These are phyloP conservation scores for Amblyteles armatorius DNA, from an alignment of 2,888 invertebrate genomes.

Conservation along the genomic window DNA sequence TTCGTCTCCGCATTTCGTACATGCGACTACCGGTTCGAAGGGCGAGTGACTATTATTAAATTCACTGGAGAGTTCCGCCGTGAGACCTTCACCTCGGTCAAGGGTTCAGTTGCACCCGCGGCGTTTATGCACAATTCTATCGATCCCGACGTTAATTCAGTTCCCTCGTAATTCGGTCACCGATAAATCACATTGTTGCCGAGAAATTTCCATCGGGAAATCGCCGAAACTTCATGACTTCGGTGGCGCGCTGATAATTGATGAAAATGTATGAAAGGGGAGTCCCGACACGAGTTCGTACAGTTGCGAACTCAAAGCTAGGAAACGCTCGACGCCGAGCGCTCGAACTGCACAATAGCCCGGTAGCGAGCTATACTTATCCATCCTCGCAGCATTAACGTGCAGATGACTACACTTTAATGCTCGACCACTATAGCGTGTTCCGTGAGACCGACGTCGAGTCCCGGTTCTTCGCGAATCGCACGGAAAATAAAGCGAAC, in stretches of 20 bases:
- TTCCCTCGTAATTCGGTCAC: slow-evolving; percentile 43
- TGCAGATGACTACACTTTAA: neutral
- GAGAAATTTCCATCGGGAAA: neutral
- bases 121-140: slow-evolving; percentile 32
- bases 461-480: neutral
- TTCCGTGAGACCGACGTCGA: neutral
- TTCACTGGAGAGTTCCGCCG: slow-evolving; percentile 1
- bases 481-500: too few species aligned
- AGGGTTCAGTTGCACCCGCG: slow-evolving; percentile 50
- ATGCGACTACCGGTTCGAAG: neutral
- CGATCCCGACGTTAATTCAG: slow-evolving; percentile 49
- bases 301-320: too few species aligned
- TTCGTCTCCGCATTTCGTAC: neutral
- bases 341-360: too few species aligned
- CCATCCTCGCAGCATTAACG: too few species aligned
- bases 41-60: slow-evolving; percentile 5
- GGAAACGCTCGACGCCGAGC: too few species aligned
- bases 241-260: neutral
- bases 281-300: too few species aligned
- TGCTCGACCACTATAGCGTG: neutral
- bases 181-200: neutral
- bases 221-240: neutral
- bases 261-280: neutral
- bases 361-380: too few species aligned
- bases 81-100: slow-evolving; percentile 56